phyloP scores from a whole-genome alignment of 2,113 vertebrate genomes.

The Sinocyclocheilus rhinocerous region DNA sequence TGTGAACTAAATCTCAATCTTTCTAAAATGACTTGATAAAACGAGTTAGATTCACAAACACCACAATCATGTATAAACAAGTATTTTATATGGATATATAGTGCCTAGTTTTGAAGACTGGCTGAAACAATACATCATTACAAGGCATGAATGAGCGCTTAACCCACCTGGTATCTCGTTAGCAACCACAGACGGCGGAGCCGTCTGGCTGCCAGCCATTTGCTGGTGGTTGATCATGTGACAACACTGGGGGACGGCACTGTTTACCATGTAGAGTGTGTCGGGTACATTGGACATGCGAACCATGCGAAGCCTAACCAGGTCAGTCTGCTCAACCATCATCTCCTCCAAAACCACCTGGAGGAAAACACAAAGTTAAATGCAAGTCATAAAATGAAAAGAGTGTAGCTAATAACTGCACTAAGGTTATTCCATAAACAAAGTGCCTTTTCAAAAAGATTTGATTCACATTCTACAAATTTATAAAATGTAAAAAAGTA shows the following conservation, averaged over 20 bases:
- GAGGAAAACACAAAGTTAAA: neutral
- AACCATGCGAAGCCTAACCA: constrained; percentile 92
- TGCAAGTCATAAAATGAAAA: neutral
- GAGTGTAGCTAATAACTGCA: neutral
- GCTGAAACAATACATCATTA: neutral
- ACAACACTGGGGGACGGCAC: constrained; percentile 93
- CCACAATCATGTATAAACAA: neutral
- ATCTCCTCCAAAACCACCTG: constrained; percentile 96
- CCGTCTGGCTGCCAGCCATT: constrained; percentile 81
- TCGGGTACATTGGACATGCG: constrained; percentile 98
- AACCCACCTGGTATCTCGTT: constrained; percentile 96
- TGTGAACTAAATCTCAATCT: neutral
- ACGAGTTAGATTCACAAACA: too few relatives aligned
- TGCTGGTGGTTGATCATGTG: constrained; percentile 96
- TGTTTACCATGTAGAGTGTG: constrained; percentile 98
- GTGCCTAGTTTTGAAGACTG: neutral
- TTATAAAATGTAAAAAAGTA: neutral
- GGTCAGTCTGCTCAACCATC: constrained; percentile 98
- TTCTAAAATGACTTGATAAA: neutral
- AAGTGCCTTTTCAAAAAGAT: neutral
- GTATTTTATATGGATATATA: neutral
- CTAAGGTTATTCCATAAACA: neutral
- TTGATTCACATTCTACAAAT: neutral
- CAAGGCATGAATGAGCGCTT: neutral
- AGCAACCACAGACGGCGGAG: constrained; percentile 92